These are phyloP conservation scores for Pogonocherus hispidulus DNA, from an alignment of 2,888 invertebrate species.

Conservation along the genomic window DNA sequence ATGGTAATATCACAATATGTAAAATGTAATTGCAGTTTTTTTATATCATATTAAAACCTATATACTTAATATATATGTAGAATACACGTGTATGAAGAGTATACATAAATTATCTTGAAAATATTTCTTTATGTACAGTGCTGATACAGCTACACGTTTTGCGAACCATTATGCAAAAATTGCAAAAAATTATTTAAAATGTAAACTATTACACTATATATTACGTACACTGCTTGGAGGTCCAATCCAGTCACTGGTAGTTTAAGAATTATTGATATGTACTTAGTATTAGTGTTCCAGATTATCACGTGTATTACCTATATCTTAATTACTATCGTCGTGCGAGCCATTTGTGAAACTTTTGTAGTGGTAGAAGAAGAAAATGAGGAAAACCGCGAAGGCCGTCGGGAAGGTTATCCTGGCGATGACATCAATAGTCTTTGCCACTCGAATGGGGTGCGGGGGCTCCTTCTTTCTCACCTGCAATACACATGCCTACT, in stretches of 20 bases:
- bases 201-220: constrained; percentile 33
- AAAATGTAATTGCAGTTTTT: constrained; percentile 40
- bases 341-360: constrained; percentile 78
- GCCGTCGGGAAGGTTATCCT: constrained; percentile 94
- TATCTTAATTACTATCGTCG: constrained; percentile 46
- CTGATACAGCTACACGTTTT: constrained; percentile 67
- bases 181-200: constrained; percentile 40
- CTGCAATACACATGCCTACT: constrained; percentile 85
- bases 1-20: constrained; percentile 58
- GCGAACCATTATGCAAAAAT: constrained; percentile 61
- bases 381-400: constrained; percentile 93
- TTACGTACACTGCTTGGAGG: constrained; percentile 33
- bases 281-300: constrained; percentile 37
- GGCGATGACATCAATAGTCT: constrained; percentile 95
- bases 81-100: constrained; percentile 22
- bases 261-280: constrained; percentile 46
- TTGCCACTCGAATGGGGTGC: constrained; percentile 93
- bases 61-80: background rate
- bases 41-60: constrained; percentile 20
- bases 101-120: constrained; percentile 30
- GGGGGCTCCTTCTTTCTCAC: constrained; percentile 92
- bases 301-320: no score
- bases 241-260: constrained; percentile 38
- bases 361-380: constrained; percentile 96
- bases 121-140: constrained; percentile 63